Evolutionary conservation across 2,113 vertebrate species (phyloP).

Genomic region (Castor canadensis): DNA sequence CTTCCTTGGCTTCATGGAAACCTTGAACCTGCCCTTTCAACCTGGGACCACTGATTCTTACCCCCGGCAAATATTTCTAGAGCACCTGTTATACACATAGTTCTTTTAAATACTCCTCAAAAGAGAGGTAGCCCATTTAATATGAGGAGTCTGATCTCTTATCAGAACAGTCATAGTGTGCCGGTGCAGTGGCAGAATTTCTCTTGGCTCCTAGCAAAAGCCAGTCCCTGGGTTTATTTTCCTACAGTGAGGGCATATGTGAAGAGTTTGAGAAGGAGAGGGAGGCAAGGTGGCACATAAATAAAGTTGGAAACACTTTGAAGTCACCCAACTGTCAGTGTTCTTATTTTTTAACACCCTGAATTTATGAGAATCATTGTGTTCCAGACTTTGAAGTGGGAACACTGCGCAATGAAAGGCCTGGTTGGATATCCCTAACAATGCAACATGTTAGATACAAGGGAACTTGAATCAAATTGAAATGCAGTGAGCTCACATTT

Average conservation of each 20-base stretch:
- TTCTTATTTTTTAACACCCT: constrained; percentile 60
- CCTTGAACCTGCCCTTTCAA: not conserved
- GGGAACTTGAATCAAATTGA: not conserved
- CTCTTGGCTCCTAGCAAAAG: constrained; percentile 47
- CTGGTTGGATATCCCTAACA: not conserved
- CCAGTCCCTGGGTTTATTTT: constrained; percentile 67
- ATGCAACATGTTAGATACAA: not conserved
- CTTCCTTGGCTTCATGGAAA: not conserved
- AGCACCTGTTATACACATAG: not conserved
- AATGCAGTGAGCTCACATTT: not conserved
- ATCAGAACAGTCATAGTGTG: not conserved
- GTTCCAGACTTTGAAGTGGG: constrained; percentile 50
- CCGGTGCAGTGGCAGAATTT: constrained; percentile 16
- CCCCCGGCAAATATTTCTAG: not conserved
- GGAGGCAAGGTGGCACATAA: constrained; percentile 51
- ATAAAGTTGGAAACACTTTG: constrained; percentile 72
- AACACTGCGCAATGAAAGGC: constrained; percentile 23
- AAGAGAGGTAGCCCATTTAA: not conserved
- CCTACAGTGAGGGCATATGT: constrained; percentile 34
- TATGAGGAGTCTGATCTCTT: not conserved
- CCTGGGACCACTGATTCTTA: not conserved
- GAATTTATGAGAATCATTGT: constrained; percentile 64
- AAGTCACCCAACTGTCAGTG: constrained; percentile 76
- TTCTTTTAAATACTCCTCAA: not conserved
- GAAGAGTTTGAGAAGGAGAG: constrained; percentile 64